phyloP scores from a whole-genome alignment of 2,113 vertebrate species.

The Nesogale talazaci region DNA sequence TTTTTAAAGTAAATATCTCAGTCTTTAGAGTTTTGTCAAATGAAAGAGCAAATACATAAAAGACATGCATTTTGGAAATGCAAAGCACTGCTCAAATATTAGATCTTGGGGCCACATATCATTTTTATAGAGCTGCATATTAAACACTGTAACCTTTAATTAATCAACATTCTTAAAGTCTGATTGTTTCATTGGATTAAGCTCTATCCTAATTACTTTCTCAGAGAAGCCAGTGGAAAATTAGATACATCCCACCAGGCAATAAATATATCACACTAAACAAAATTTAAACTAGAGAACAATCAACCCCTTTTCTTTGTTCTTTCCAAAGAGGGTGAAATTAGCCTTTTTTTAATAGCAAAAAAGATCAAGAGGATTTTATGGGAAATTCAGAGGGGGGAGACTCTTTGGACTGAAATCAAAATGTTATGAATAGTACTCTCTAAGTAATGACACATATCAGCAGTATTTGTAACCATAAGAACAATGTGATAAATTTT shows the following conservation, averaged over 20 bases:
- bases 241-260: slow-evolving; percentile 73
- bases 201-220: slow-evolving; percentile 77
- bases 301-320: slow-evolving; percentile 80
- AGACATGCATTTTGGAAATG: slow-evolving; percentile 26
- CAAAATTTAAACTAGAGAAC: slow-evolving; percentile 82
- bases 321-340: slow-evolving; percentile 78
- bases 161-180: slow-evolving; percentile 63
- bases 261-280: slow-evolving; percentile 79
- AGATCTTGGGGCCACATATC: slow-evolving; percentile 39
- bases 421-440: slow-evolving; percentile 87
- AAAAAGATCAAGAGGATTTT: slow-evolving; percentile 81
- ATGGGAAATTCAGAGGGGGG: slow-evolving; percentile 80
- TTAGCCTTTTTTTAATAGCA: slow-evolving; percentile 45
- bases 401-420: slow-evolving; percentile 85
- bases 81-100: slow-evolving; percentile 14
- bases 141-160: slow-evolving; percentile 70
- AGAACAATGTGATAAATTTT: slow-evolving; percentile 90
- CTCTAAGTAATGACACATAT: slow-evolving; percentile 89
- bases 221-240: slow-evolving; percentile 72
- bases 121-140: slow-evolving; percentile 67
- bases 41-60: slow-evolving; percentile 19
- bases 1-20: background rate
- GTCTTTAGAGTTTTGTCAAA: background rate
- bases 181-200: slow-evolving; percentile 69
- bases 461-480: slow-evolving; percentile 88